Conservation (phyloP, 2,113 vertebrate genomes). For the Sebastes schlegelii region DNA sequence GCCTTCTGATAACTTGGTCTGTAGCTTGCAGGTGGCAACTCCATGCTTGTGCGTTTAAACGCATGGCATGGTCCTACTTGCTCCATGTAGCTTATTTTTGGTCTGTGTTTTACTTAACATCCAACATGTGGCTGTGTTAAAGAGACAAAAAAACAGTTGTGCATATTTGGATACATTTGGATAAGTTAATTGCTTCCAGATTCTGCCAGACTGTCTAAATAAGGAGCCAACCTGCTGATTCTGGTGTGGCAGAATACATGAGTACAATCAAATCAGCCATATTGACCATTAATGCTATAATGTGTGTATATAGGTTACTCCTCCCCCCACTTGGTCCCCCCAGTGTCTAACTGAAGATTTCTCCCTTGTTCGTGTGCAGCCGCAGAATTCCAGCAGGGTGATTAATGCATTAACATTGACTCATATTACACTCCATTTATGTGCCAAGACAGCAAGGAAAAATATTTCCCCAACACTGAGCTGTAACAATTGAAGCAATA, state of each 20-base stretch:
- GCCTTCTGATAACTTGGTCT: not conserved
- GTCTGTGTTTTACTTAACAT: not conserved
- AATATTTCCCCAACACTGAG: slow-evolving; percentile 17
- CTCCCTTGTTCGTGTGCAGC: slow-evolving; percentile 3
- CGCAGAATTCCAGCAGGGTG: slow-evolving; percentile 44
- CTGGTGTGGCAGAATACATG: not conserved
- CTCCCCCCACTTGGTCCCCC: not conserved
- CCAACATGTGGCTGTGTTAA: not conserved
- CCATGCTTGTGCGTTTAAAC: too few species aligned
- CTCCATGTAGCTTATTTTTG: not conserved
- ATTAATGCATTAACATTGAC: slow-evolving; percentile 53
- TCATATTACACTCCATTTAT: slow-evolving; percentile 43
- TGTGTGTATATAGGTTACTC: not conserved
- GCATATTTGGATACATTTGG: not conserved
- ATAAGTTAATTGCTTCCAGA: not conserved
- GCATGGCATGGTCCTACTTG: not conserved
- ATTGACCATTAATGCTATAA: not conserved
- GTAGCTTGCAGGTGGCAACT: too few species aligned
- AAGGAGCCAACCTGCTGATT: not conserved
- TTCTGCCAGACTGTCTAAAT: not conserved
- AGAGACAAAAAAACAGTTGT: not conserved
- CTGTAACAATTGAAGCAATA: slow-evolving; percentile 26
- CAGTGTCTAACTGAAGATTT: not conserved
- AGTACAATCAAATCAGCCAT: not conserved
- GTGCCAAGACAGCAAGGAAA: slow-evolving; percentile 31